A percentile compares a stretch with the other conserved stretches of the same genome.
These are phyloP conservation scores for Rhynchotus rufescens DNA, from an alignment of 2,797 vertebrate genomes.

Conservation along the genomic window DNA sequence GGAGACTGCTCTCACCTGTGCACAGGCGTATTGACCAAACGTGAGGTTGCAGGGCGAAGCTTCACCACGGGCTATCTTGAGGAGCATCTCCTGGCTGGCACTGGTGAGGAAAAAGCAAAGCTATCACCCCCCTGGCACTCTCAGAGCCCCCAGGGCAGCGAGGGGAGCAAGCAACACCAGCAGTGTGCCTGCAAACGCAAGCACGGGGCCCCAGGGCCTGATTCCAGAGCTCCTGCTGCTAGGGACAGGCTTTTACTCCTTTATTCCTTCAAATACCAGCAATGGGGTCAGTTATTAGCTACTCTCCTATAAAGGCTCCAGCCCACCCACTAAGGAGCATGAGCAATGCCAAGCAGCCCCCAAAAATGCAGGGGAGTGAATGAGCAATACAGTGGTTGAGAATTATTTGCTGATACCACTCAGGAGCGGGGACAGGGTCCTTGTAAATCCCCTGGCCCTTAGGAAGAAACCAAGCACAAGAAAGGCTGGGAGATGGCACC, in stretches of 20 bases:
- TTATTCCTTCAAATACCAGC: neutral
- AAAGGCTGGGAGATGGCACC: no score
- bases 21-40: constrained; percentile 37
- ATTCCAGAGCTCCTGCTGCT: neutral
- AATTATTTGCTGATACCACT: neutral
- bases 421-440: neutral
- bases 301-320: neutral
- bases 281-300: neutral
- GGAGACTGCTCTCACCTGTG: neutral
- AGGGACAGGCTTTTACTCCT: neutral
- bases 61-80: neutral
- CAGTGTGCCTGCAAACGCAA: fast-evolving
- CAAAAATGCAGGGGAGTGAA: neutral
- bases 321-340: neutral
- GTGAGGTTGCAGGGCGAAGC: constrained; percentile 33
- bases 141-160: neutral
- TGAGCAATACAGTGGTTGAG: no score
- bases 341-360: neutral
- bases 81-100: constrained; percentile 3
- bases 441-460: neutral
- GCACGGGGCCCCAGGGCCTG: neutral
- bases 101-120: neutral
- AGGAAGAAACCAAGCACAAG: fast-evolving
- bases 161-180: neutral
- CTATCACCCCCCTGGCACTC: neutral